Conservation (phyloP, 2,888 invertebrate species). For the Dendrolimus pini region DNA sequence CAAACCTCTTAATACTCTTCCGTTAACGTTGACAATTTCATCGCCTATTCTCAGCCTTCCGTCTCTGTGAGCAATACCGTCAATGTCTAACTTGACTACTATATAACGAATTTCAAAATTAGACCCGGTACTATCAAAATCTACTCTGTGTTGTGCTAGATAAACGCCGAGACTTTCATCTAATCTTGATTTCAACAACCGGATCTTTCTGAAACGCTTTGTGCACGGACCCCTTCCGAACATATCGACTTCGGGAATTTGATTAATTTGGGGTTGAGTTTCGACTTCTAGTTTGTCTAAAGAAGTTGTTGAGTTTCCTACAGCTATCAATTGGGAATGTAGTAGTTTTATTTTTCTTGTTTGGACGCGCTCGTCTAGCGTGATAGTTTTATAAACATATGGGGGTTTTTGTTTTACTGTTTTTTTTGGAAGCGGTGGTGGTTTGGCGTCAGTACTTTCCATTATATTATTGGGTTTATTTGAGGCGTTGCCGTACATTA, state of each 20-base stretch:
- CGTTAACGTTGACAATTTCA: constrained; percentile 93
- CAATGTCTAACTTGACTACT: constrained; percentile 79
- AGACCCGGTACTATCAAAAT: constrained; percentile 64
- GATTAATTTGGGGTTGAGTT: constrained; percentile 39
- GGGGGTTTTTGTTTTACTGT: constrained; percentile 57
- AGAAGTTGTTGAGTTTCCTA: constrained; percentile 46
- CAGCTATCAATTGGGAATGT: constrained; percentile 57
- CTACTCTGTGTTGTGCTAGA: constrained; percentile 80
- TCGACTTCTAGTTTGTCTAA: constrained; percentile 41
- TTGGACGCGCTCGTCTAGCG: constrained; percentile 67
- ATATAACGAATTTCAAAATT: constrained; percentile 79
- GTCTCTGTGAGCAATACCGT: constrained; percentile 84
- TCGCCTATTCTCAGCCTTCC: constrained; percentile 90
- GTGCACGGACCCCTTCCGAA: constrained; percentile 77
- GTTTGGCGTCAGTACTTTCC: constrained; percentile 57
- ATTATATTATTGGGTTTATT: constrained; percentile 27
- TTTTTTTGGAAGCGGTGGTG: constrained; percentile 68
- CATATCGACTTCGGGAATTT: constrained; percentile 49
- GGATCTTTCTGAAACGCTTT: constrained; percentile 79
- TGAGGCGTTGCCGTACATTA: constrained; percentile 28
- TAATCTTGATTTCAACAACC: constrained; percentile 79
- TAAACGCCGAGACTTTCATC: constrained; percentile 84
- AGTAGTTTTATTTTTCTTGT: constrained; percentile 69
- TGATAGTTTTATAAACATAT: constrained; percentile 63
- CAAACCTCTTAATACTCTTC: constrained; percentile 85